Evolutionary conservation across 2,888 invertebrate genomes (phyloP), one percentile per base, ranked within the genome.

Genomic region (Orgyia antiqua): DNA sequence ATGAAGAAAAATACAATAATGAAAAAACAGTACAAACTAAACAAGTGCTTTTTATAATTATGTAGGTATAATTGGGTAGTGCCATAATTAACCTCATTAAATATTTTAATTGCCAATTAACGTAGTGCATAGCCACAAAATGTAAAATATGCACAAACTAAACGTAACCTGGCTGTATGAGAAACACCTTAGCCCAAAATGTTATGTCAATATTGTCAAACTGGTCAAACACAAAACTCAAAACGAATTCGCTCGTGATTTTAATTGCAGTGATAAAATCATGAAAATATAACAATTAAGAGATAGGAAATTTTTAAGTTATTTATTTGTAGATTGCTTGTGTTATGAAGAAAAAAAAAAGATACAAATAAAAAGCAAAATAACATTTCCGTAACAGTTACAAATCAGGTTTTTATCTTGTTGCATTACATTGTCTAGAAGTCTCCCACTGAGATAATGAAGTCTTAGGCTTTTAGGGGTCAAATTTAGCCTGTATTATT

Each of bases 401-500:
- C 18, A 2, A 18, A 8, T 8, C 18, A 8, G 18, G 18, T 18
- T 18, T 18, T 18, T 18, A 18, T 1, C 18, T 18, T 15, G 15
- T 15, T 15, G 6, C 15, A 15, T 15, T 15, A 4, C 4, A 15
- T 15, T 15, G 3, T 15, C 4, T 15, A 6, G 6, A 15, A 4
- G 3, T 3, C 56, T 46, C 45, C 42, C 42, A 50, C 54, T 29
- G 33, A 39, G 53, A 43, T 30, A 40, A 31, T 17, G 35, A n/a
- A n/a, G n/a, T n/a, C n/a, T n/a, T n/a, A n/a, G n/a, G n/a, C n/a
- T 36, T 33, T 17, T 27, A 25, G 34, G 23, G 49, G 33, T 9
- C 31, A 42, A 36, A 40, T 35, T 29, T 35, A 17, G 39, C 39
- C 38, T 47, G 54, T 45, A 58, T 48, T 45, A 36, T 33, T 45